Percentiles rank a stretch among this genome's conserved stretches.
Evolutionary conservation across 2,888 invertebrate species (phyloP).

Genomic region (Eristalinus aeneus): DNA sequence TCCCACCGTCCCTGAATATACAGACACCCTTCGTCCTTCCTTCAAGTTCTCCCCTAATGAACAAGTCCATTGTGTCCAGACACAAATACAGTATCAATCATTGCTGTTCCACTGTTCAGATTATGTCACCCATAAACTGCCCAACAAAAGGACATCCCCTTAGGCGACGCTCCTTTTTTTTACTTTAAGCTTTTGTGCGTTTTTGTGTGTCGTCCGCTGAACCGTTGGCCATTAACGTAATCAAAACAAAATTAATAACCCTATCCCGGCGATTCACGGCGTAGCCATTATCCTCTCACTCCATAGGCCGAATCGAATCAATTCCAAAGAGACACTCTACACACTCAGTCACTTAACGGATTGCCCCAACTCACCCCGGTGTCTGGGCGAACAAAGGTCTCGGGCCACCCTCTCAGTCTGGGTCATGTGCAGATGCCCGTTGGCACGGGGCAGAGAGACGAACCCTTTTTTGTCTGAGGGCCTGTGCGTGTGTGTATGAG

Average conservation of each 20-base stretch:
- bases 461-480: constrained; percentile 7
- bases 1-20: too few relatives aligned
- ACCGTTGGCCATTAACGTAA: constrained; percentile 59
- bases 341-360: constrained; percentile 64
- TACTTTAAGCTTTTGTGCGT: neutral
- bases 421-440: neutral
- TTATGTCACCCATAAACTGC: constrained; percentile 49
- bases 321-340: constrained; percentile 43
- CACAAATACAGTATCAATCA: constrained; percentile 26
- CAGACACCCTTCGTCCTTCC: too few relatives aligned
- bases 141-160: constrained; percentile 43
- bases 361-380: constrained; percentile 5
- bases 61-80: constrained; percentile 10
- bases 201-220: neutral
- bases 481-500: constrained; percentile 16
- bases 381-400: constrained; percentile 18
- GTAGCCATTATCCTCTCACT: constrained; percentile 35
- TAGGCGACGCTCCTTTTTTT: neutral
- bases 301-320: constrained; percentile 48
- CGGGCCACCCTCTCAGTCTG: neutral
- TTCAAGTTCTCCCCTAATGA: neutral
- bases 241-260: constrained; percentile 68
- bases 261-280: constrained; percentile 39
- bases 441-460: constrained; percentile 11
- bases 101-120: neutral